Percentiles rank a stretch among this genome's conserved stretches.
These are phyloP conservation scores for Orthosia incerta DNA, from an alignment of 2,888 invertebrate species.

Conservation along the genomic window DNA sequence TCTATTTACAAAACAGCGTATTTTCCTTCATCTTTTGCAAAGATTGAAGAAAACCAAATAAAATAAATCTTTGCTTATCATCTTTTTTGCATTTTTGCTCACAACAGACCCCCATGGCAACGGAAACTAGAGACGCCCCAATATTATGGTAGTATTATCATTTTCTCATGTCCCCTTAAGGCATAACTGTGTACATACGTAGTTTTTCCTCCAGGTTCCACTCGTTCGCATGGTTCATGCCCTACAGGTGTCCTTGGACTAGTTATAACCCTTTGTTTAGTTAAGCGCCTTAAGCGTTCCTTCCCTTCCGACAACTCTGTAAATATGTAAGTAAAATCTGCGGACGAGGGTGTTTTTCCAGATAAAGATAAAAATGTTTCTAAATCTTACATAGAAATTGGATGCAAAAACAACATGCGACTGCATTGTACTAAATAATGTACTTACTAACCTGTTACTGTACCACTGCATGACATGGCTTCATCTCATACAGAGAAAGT, in stretches of 20 bases:
- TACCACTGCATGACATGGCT: too few species aligned
- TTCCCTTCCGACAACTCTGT: not conserved
- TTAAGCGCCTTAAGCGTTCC: constrained; percentile 11
- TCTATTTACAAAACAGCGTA: not conserved
- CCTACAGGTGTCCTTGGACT: constrained; percentile 2
- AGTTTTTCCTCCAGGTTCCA: not conserved
- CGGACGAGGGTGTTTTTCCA: not conserved
- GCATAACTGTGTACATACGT: not conserved
- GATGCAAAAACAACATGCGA: too few species aligned
- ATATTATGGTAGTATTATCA: not conserved
- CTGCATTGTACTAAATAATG: not conserved
- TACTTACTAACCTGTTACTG: too few species aligned
- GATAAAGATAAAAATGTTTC: not conserved
- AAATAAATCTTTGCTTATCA: not conserved
- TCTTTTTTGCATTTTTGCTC: not conserved
- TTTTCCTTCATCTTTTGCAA: not conserved
- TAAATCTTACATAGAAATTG: too few species aligned
- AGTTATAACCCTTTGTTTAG: constrained; percentile 33
- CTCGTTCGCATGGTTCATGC: not conserved
- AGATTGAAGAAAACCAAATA: not conserved
- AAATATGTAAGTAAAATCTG: constrained; percentile 23
- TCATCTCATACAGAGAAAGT: too few species aligned
- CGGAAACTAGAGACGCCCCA: not conserved
- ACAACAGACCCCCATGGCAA: not conserved
- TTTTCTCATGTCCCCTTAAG: not conserved